These are phyloP conservation scores for Apoderus coryli DNA, from an alignment of 2,888 invertebrate genomes.

Conservation along the genomic window DNA sequence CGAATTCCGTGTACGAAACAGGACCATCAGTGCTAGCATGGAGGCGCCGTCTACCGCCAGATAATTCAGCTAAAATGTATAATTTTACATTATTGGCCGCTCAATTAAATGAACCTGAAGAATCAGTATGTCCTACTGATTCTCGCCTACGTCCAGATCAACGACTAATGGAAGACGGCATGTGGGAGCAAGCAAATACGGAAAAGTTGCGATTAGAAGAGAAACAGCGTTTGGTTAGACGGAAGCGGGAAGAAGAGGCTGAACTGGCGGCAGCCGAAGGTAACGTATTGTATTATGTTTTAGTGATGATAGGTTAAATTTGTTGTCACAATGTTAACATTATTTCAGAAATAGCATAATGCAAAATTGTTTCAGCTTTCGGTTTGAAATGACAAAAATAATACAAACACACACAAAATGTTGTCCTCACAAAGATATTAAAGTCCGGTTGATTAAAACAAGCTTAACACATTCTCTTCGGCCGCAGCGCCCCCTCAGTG, in stretches of 20 bases:
- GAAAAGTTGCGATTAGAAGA: constrained; percentile 84
- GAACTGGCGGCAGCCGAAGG: constrained; percentile 52
- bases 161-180: constrained; percentile 89
- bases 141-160: constrained; percentile 82
- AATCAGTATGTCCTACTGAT: constrained; percentile 87
- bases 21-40: constrained; percentile 75
- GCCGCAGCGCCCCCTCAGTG: too few species aligned
- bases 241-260: constrained; percentile 64
- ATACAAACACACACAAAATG: too few species aligned
- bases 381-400: too few species aligned
- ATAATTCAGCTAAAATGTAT: constrained; percentile 65
- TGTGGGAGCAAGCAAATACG: constrained; percentile 80
- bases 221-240: constrained; percentile 75
- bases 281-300: constrained; percentile 12
- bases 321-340: too few species aligned
- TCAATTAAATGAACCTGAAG: constrained; percentile 91
- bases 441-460: too few species aligned
- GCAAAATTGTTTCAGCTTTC: too few species aligned
- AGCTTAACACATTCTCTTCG: too few species aligned
- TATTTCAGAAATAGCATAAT: too few species aligned
- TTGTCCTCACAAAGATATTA: too few species aligned
- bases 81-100: constrained; percentile 90
- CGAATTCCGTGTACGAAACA: constrained; percentile 86
- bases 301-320: too few species aligned
- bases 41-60: constrained; percentile 65